Conservation (phyloP, 1,140 invertebrate genomes). For the Aphelenchoides avenae region DNA sequence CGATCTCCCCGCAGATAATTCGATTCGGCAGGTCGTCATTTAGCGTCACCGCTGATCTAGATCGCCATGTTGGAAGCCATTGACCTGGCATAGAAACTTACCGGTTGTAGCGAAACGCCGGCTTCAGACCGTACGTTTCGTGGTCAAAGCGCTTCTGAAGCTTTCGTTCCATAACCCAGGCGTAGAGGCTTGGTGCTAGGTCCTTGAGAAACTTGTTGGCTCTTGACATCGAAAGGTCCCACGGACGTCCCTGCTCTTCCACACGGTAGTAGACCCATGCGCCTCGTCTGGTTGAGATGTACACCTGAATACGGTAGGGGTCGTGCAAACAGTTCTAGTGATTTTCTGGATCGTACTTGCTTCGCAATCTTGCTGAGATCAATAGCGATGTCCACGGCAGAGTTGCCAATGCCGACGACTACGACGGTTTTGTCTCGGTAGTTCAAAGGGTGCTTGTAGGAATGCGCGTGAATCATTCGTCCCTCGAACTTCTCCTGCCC, state of each 20-base stretch:
- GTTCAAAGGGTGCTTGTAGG: slow-evolving; percentile 40
- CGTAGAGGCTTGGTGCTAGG: too few species aligned
- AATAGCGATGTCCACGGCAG: slow-evolving; percentile 64
- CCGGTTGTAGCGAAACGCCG: slow-evolving; percentile 53
- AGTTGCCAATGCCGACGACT: slow-evolving; percentile 66
- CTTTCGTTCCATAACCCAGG: slow-evolving; percentile 55
- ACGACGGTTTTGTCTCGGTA: slow-evolving; percentile 61
- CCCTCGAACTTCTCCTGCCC: slow-evolving; percentile 61
- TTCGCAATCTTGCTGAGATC: slow-evolving; percentile 62
- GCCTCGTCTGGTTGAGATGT: slow-evolving; percentile 63
- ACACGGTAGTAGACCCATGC: slow-evolving; percentile 63
- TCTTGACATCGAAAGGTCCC: slow-evolving; percentile 29
- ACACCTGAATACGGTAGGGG: slow-evolving; percentile 56
- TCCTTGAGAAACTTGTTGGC: slow-evolving; percentile 1
- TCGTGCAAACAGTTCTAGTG: background rate
- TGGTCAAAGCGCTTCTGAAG: slow-evolving; percentile 62
- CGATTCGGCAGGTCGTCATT: slow-evolving; percentile 65
- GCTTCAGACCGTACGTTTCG: slow-evolving; percentile 61
- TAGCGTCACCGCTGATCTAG: slow-evolving; percentile 63
- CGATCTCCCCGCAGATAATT: slow-evolving; percentile 62
- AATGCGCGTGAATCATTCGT: slow-evolving; percentile 61
- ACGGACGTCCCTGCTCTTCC: slow-evolving; percentile 47
- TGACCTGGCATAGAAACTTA: slow-evolving; percentile 51
- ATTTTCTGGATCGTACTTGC: slow-evolving; percentile 29
- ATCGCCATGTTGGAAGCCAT: slow-evolving; percentile 51